These are phyloP conservation scores for Phyllotis vaccarum DNA, from an alignment of 2,797 vertebrate species.

Conservation along the genomic window DNA sequence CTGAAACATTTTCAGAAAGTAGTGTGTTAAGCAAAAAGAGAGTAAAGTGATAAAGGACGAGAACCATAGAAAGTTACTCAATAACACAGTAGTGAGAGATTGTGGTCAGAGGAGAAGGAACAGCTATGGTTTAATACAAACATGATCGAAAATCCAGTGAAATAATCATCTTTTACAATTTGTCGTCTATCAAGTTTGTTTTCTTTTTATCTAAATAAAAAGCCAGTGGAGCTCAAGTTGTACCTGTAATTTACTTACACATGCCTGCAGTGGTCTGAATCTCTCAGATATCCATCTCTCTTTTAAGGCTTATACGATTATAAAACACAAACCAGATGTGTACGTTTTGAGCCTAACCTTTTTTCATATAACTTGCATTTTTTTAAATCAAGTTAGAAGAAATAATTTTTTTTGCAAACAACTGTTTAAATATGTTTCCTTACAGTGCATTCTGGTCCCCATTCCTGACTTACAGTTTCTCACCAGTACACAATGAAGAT, in stretches of 20 bases:
- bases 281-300: neutral
- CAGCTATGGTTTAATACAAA: neutral
- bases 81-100: neutral
- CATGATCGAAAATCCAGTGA: neutral
- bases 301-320: neutral
- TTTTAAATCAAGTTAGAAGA: neutral
- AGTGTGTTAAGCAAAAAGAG: neutral
- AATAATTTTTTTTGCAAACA: neutral
- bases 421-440: neutral
- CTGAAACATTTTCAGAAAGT: neutral
- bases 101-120: neutral
- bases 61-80: neutral
- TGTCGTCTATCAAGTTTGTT: neutral
- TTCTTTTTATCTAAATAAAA: neutral
- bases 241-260: neutral
- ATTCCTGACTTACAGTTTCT: neutral
- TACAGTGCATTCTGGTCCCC: fast-evolving
- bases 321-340: neutral
- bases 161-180: neutral
- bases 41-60: fast-evolving
- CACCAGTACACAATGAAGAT: neutral
- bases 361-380: neutral
- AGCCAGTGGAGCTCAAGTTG: neutral
- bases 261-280: neutral
- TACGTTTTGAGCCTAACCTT: neutral